These are phyloP conservation scores for Atherinosoma microstoma DNA, from an alignment of 2,797 vertebrate genomes.

Conservation along the genomic window DNA sequence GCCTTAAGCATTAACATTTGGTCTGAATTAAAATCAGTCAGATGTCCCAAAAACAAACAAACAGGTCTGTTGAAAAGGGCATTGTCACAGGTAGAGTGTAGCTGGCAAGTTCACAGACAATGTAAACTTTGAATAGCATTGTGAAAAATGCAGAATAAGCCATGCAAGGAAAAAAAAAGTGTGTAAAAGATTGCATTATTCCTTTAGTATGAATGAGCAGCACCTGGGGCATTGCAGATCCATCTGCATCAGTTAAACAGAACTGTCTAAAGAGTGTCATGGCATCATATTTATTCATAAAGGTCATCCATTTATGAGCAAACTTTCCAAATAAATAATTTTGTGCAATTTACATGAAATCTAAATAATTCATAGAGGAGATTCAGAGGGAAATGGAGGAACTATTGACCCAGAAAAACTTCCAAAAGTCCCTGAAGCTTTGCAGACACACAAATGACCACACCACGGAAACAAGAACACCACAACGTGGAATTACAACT, in stretches of 20 bases:
- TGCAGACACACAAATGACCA: constrained; percentile 16
- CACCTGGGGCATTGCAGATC: constrained; percentile 37
- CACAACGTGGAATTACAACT: neutral
- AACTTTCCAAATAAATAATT: constrained; percentile 40
- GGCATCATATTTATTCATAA: constrained; percentile 53
- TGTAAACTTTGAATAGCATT: neutral
- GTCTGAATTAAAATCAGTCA: constrained; percentile 1
- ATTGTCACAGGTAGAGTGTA: constrained; percentile 24
- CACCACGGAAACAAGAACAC: neutral
- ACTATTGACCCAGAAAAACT: constrained; percentile 17
- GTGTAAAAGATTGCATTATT: constrained; percentile 39
- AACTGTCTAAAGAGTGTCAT: constrained; percentile 42
- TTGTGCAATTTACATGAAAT: constrained; percentile 47
- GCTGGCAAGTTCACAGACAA: constrained; percentile 4
- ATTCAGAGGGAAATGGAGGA: constrained; percentile 13
- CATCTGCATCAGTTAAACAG: constrained; percentile 49
- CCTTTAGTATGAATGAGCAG: constrained; percentile 40
- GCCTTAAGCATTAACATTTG: neutral
- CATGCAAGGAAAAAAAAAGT: constrained; percentile 5
- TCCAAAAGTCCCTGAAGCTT: neutral
- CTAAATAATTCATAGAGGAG: constrained; percentile 30
- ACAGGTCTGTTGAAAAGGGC: constrained; percentile 38
- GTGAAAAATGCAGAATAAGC: constrained; percentile 39
- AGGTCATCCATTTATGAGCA: constrained; percentile 44
- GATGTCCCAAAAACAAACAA: constrained; percentile 14